These are phyloP conservation scores for Lordiphosa andalusiaca DNA, from an alignment of 2,888 invertebrate species.

Conservation along the genomic window DNA sequence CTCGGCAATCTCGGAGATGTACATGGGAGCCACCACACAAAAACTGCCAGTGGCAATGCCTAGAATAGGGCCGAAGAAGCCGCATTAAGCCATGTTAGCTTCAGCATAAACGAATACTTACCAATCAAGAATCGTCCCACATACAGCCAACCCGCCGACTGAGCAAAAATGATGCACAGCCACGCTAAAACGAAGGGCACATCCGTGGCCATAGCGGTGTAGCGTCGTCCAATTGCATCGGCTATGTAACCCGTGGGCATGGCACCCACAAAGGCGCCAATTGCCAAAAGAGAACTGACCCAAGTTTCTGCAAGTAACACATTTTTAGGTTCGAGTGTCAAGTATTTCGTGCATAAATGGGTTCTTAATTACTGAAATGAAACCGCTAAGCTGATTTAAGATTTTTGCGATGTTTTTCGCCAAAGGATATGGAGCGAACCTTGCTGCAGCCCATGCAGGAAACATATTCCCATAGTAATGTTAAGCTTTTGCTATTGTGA, in stretches of 20 bases:
- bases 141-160: slow-evolving; percentile 84
- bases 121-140: slow-evolving; percentile 89
- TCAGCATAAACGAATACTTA: slow-evolving; percentile 77
- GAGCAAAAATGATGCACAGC: slow-evolving; percentile 86
- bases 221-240: slow-evolving; percentile 86
- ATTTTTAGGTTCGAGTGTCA: no score
- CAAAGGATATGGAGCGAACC: no score
- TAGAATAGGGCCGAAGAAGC: slow-evolving; percentile 21
- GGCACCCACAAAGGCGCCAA: slow-evolving; percentile 89
- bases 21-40: slow-evolving; percentile 92
- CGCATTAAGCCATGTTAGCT: background rate
- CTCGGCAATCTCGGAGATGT: slow-evolving; percentile 93
- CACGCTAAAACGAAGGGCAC: slow-evolving; percentile 87
- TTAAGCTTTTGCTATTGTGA: no score
- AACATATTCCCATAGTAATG: no score
- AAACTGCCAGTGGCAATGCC: slow-evolving; percentile 84
- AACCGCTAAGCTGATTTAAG: no score
- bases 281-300: slow-evolving; percentile 87
- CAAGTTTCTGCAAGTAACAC: slow-evolving; percentile 82
- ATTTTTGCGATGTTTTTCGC: no score
- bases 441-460: no score
- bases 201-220: slow-evolving; percentile 84
- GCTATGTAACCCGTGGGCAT: slow-evolving; percentile 88
- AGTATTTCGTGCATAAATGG: no score
- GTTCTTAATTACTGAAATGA: no score